These are phyloP conservation scores for Tribolium freemani DNA, from an alignment of 2,888 invertebrate genomes.

Conservation along the genomic window DNA sequence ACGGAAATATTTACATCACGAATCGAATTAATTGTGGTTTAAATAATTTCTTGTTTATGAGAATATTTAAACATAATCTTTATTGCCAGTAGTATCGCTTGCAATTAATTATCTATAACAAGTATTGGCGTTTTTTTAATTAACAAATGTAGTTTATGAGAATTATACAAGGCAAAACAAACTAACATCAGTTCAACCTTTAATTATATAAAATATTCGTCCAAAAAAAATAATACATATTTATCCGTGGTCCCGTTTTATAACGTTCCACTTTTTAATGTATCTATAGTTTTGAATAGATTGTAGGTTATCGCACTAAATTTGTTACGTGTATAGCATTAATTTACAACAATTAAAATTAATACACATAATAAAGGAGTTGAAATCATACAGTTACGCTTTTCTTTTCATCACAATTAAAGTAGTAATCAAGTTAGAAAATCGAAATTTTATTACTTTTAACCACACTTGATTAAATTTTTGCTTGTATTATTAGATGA, in stretches of 20 bases:
- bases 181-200: not conserved
- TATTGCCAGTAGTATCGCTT: not conserved
- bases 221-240: slow-evolving; percentile 16
- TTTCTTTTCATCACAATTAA: slow-evolving; percentile 27
- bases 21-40: not conserved
- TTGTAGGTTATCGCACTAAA: slow-evolving; percentile 24
- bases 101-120: not conserved
- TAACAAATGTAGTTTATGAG: not conserved
- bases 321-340: slow-evolving; percentile 1
- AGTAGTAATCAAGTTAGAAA: not conserved
- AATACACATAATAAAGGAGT: not conserved
- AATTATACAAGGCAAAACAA: not conserved
- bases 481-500: slow-evolving; percentile 80
- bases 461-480: too few relatives aligned
- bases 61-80: not conserved
- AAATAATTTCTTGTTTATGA: not conserved
- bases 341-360: not conserved
- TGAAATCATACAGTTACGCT: slow-evolving; percentile 17
- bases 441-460: too few relatives aligned
- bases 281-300: slow-evolving; percentile 6
- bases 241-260: slow-evolving; percentile 32
- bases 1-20: not conserved
- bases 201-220: not conserved
- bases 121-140: not conserved
- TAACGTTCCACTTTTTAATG: slow-evolving; percentile 28